Base-by-base conservation (phyloP, 2,113 vertebrate species). In the Ameiurus melas region DNA sequence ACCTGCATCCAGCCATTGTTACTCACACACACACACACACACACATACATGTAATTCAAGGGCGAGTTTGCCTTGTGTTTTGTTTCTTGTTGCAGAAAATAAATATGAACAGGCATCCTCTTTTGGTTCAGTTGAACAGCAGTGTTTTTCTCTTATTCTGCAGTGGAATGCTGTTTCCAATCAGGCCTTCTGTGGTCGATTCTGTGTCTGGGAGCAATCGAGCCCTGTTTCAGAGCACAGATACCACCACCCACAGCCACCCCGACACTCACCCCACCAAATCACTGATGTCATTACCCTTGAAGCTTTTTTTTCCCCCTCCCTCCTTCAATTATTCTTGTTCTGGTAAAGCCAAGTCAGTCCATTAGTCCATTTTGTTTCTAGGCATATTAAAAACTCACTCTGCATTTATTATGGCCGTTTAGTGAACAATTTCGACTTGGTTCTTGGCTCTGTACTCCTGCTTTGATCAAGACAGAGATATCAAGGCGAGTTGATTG, bases 161-260 rank as follows among this genome's bases (percentile, higher is more conserved):
- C 85, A 85, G 75, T 4, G 64, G 51, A 55, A 68, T 57, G 55
- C 90, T 92, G 90, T 86, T 91, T 91, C 87, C 85, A 90, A 90
- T 92, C 89, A 90, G 58, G 60, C 86, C 36, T 89, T 91, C 89
- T 91, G 89, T 90, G 92, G 90, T 91, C 81, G 84, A 82, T 53
- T 85, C 75, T 89, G 70, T 87, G 75, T 89, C 92, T 92, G 92
- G 87, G 88, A 90, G 89, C 88, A 90, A 91, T 92, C 85, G 62
- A 90, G 88, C 71, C 57, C 77, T 90, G 85, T 88, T 92, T 92
- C 80, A 89, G 87, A 87, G 88, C 83, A 70, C 77, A 84, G 30
- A 27, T 73, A 88, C 58, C 39, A 80, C 79, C 84, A 82, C 87
- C 90, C 89, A 90, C 81, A 83, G 82, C 86, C 90, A 90, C 91